Evolutionary conservation across 2,888 invertebrate species (phyloP).

Genomic region (Cartodere bifasciata): DNA sequence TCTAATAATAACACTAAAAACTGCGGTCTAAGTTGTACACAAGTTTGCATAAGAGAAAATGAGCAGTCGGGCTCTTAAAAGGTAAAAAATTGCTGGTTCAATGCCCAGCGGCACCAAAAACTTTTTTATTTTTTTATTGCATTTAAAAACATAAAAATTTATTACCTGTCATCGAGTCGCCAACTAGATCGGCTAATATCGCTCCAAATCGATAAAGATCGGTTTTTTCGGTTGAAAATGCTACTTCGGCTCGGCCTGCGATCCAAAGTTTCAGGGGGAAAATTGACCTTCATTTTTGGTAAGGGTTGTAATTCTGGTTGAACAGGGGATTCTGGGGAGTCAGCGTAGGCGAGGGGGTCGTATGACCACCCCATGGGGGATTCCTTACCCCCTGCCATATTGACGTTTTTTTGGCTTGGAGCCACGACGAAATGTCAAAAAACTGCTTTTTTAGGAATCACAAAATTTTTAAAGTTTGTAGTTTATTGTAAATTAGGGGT

Average conservation of each 20-base stretch:
- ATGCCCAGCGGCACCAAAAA: neutral
- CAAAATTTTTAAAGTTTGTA: too few relatives aligned
- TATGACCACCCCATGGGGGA: slow-evolving; percentile 11
- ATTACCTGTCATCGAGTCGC: slow-evolving; percentile 63
- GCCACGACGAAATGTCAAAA: too few relatives aligned
- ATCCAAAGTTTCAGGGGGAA: slow-evolving; percentile 45
- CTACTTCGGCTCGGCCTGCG: slow-evolving; percentile 34
- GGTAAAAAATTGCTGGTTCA: too few relatives aligned
- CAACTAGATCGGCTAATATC: slow-evolving; percentile 75
- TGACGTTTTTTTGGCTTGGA: too few relatives aligned
- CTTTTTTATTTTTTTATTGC: neutral
- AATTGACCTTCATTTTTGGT: slow-evolving; percentile 54
- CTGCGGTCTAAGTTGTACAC: too few relatives aligned
- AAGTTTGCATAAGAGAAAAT: too few relatives aligned
- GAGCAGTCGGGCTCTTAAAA: too few relatives aligned
- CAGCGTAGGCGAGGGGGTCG: slow-evolving; percentile 9
- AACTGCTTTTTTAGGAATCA: too few relatives aligned
- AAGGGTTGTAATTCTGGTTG: too few relatives aligned
- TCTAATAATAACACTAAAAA: too few relatives aligned
- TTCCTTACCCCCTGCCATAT: too few relatives aligned
- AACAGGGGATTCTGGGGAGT: slow-evolving; percentile 15
- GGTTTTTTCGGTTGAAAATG: slow-evolving; percentile 37
- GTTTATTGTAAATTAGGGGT: too few relatives aligned
- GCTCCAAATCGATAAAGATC: slow-evolving; percentile 80
- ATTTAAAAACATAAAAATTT: slow-evolving; percentile 3